Conservation (phyloP, 2,113 vertebrate genomes). For the Cacatua alba region DNA sequence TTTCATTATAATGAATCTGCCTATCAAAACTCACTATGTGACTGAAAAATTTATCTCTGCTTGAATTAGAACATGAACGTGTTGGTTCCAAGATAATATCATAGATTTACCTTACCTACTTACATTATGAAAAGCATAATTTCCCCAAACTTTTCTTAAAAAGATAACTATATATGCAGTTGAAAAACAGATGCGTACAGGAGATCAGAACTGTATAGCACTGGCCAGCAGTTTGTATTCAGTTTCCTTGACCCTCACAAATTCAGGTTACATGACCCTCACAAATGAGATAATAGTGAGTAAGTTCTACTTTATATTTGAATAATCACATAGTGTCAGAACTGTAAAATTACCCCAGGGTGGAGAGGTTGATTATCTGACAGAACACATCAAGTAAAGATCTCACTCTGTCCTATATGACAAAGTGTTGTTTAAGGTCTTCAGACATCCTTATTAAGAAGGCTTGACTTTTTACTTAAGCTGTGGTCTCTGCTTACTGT, state of each 20-base stretch:
- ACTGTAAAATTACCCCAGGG: not conserved
- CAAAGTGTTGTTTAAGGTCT: constrained; percentile 17
- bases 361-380: not conserved
- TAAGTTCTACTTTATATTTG: constrained; percentile 14
- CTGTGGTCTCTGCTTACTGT: not conserved
- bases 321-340: not conserved
- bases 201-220: not conserved
- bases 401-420: not conserved
- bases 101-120: not conserved
- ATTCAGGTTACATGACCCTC: not conserved
- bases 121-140: not conserved
- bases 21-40: not conserved
- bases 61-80: not conserved
- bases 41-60: not conserved
- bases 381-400: not conserved
- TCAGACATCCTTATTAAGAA: not conserved
- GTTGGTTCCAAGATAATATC: not conserved
- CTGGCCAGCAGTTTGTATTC: not conserved
- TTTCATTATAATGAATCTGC: not conserved
- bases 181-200: not conserved
- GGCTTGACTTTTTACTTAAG: not conserved
- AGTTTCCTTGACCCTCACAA: not conserved
- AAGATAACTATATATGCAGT: not conserved
- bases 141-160: not conserved
- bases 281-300: not conserved